Percentiles rank a stretch among this genome's conserved stretches.
Evolutionary conservation across 1,140 invertebrate genomes (phyloP).

Genomic region (Drosophila nebulosa): DNA sequence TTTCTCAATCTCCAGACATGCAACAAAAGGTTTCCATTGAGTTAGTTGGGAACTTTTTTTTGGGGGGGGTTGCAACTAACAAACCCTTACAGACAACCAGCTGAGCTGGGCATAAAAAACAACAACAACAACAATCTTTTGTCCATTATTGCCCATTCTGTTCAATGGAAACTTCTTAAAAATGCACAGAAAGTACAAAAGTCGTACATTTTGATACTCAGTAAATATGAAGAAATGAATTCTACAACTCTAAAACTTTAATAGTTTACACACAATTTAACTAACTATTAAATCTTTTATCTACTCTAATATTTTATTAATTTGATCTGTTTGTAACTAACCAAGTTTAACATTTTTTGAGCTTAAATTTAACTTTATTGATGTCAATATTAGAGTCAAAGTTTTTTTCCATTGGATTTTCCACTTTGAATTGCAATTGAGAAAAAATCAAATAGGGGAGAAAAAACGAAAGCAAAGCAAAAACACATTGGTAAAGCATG

Average conservation of each 20-base stretch:
- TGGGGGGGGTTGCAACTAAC: slow-evolving; percentile 20
- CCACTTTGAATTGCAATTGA: slow-evolving; percentile 51
- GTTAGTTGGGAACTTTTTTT: not conserved
- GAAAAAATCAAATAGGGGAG: slow-evolving; percentile 12
- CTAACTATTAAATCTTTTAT: too few species aligned
- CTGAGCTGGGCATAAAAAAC: not conserved
- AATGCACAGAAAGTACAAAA: not conserved
- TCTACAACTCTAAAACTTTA: too few species aligned
- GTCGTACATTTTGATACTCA: not conserved
- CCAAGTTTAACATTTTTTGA: not conserved
- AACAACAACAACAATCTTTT: not conserved
- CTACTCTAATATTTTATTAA: too few species aligned
- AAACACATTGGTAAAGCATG: not conserved
- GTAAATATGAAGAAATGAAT: not conserved
- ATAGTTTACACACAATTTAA: too few species aligned
- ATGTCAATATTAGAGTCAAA: not conserved
- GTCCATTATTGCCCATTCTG: not conserved
- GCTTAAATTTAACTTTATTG: not conserved
- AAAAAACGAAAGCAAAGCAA: slow-evolving; percentile 29
- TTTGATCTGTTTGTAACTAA: too few species aligned
- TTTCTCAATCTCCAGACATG: slow-evolving; percentile 34
- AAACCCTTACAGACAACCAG: not conserved
- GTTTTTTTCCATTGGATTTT: slow-evolving; percentile 63
- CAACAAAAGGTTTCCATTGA: slow-evolving; percentile 35
- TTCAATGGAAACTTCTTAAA: not conserved